Percentiles rank a stretch among this genome's conserved stretches.
phyloP scores from a whole-genome alignment of 1,140 invertebrate genomes.

The Aphelenchoides fujianensis region DNA sequence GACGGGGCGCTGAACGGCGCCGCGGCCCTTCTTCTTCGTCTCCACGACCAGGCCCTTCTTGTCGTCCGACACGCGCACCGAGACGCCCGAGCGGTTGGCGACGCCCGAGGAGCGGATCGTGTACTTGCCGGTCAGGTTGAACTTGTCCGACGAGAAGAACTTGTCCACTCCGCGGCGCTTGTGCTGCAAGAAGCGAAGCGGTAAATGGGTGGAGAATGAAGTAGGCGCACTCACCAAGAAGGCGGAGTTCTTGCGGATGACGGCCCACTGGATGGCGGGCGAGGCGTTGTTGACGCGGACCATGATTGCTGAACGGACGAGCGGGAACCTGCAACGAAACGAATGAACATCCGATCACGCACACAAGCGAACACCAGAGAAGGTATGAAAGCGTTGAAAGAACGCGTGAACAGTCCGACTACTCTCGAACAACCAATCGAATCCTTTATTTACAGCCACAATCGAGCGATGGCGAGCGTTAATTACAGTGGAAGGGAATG shows the following conservation, averaged over 20 bases:
- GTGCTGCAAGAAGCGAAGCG: too few species aligned
- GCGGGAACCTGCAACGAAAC: too few species aligned
- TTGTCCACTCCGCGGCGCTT: slow-evolving; percentile 17
- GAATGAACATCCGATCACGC: too few species aligned
- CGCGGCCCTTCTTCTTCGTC: slow-evolving; percentile 20
- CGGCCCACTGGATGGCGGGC: slow-evolving; percentile 6
- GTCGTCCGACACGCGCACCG: slow-evolving; percentile 8
- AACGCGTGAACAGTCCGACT: too few species aligned
- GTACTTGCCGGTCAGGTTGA: slow-evolving; percentile 7
- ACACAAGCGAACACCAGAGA: too few species aligned
- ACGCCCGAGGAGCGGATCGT: slow-evolving; percentile 9
- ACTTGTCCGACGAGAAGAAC: slow-evolving; percentile 1
- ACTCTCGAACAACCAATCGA: not conserved
- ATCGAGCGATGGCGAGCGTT: not conserved
- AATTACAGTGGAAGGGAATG: too few species aligned
- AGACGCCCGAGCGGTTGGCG: slow-evolving; percentile 3
- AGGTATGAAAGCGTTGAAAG: not conserved
- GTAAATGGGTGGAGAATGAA: too few species aligned
- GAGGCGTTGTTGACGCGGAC: slow-evolving; percentile 20
- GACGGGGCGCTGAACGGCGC: not conserved
- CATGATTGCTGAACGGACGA: slow-evolving; percentile 11
- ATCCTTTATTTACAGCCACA: slow-evolving; percentile 9
- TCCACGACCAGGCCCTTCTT: slow-evolving; percentile 17
- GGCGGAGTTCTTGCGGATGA: slow-evolving; percentile 7
- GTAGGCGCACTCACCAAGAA: too few species aligned